A percentile compares a stretch with the other conserved stretches of the same genome.
Evolutionary conservation across 1,140 invertebrate species (phyloP).

Genomic region (Formica exsecta): DNA sequence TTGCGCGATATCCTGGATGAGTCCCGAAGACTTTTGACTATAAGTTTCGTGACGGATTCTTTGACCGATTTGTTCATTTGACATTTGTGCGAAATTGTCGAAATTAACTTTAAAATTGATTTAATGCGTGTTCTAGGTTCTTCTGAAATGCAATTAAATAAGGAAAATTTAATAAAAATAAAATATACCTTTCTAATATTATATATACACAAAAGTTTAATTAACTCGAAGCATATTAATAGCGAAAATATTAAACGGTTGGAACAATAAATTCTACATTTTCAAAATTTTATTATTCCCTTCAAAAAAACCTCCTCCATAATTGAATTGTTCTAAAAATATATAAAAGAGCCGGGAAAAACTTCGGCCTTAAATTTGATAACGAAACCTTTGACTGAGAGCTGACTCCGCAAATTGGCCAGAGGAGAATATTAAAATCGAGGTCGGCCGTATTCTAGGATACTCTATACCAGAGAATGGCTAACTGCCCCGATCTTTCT

Average conservation of each 20-base stretch:
- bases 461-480: not conserved
- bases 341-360: not conserved
- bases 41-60: constrained; percentile 18
- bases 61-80: not conserved
- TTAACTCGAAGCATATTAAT: not conserved
- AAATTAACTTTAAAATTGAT: not conserved
- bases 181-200: not conserved
- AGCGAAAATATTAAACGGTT: not conserved
- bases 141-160: not conserved
- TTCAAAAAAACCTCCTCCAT: not conserved
- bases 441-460: constrained; percentile 5
- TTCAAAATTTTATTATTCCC: not conserved
- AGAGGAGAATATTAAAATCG: constrained; percentile 44
- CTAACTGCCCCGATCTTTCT: constrained; percentile 42
- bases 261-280: not conserved
- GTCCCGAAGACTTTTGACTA: not conserved
- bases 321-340: constrained; percentile 1
- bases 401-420: constrained; percentile 15
- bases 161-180: not conserved
- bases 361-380: constrained; percentile 17
- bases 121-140: not conserved
- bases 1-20: not conserved
- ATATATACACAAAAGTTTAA: not conserved
- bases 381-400: constrained; percentile 29
- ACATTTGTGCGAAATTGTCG: not conserved